A percentile compares a stretch with the other conserved stretches of the same genome.
These are phyloP conservation scores for Cheilosia urbana DNA, from an alignment of 2,888 invertebrate species.

Conservation along the genomic window DNA sequence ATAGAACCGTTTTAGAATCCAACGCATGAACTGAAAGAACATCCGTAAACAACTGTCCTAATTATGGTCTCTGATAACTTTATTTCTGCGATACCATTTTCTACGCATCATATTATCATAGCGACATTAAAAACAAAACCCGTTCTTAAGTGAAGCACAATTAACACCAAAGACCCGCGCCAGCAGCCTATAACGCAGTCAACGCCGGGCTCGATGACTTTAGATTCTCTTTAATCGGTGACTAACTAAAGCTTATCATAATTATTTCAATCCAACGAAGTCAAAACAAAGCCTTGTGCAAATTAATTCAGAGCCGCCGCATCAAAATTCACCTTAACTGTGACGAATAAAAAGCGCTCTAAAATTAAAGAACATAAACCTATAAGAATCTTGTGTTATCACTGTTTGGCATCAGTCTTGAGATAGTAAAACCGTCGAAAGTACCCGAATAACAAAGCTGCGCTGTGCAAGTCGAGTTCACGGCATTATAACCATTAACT, in stretches of 20 bases:
- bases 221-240: constrained; percentile 2
- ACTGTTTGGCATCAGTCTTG: constrained; percentile 39
- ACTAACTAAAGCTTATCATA: neutral
- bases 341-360: constrained; percentile 4
- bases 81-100: too few relatives aligned
- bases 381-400: constrained; percentile 56
- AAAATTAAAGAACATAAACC: neutral
- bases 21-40: too few relatives aligned
- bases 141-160: neutral
- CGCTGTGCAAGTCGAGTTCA: constrained; percentile 23
- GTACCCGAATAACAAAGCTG: neutral
- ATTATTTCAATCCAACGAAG: neutral
- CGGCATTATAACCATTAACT: constrained; percentile 1
- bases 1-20: too few relatives aligned
- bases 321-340: constrained; percentile 1
- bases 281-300: neutral
- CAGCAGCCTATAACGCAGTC: neutral
- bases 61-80: too few relatives aligned
- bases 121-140: neutral
- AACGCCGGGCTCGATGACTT: neutral
- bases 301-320: constrained; percentile 6
- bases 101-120: too few relatives aligned
- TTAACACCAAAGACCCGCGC: neutral
- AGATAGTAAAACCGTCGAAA: constrained; percentile 20
- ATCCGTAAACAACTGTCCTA: too few relatives aligned